Percentiles rank a stretch among this genome's conserved stretches.
These are phyloP conservation scores for Gallinago undulata DNA, from an alignment of 2,113 vertebrate genomes.

Conservation along the genomic window DNA sequence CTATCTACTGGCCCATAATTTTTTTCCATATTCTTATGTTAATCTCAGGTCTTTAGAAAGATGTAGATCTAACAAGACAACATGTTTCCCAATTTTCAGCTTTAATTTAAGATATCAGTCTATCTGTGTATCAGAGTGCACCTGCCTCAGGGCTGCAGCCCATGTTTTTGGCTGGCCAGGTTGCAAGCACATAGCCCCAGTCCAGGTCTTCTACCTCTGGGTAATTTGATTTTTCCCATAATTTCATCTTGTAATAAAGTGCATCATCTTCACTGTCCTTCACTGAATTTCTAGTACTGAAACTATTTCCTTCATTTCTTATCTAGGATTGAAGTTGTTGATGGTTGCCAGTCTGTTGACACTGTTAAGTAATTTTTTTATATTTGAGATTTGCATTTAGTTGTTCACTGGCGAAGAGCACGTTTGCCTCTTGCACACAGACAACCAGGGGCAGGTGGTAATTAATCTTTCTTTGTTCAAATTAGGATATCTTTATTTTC, in stretches of 20 bases:
- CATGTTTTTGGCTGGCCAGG: background rate
- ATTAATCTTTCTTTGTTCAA: background rate
- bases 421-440: background rate
- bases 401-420: background rate
- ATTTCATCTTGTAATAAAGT: background rate
- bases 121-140: background rate
- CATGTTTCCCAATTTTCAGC: background rate
- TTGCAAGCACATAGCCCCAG: background rate
- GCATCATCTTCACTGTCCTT: background rate
- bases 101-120: background rate
- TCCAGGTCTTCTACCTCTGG: background rate
- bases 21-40: background rate
- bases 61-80: background rate
- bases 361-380: background rate
- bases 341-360: background rate
- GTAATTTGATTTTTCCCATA: background rate
- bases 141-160: background rate
- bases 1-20: background rate
- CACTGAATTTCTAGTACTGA: background rate
- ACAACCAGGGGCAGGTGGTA: background rate
- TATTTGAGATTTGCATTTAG: background rate
- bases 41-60: background rate
- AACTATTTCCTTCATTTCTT: background rate
- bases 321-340: background rate
- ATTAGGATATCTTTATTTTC: background rate